phyloP scores from a whole-genome alignment of 1,140 invertebrate species.

The Drosophila sp. region DNA sequence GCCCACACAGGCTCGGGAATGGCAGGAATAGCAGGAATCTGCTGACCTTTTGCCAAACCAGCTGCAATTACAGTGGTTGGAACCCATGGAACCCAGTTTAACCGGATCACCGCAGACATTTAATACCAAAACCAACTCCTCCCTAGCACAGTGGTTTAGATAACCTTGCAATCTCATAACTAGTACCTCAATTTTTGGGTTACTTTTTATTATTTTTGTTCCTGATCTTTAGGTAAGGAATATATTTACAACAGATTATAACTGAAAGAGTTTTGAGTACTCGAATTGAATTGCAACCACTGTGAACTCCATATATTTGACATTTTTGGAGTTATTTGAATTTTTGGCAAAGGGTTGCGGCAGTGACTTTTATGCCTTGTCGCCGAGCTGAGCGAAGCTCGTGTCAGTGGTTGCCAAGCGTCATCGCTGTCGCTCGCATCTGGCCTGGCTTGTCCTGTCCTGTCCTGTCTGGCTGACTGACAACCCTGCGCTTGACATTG shows the following conservation, averaged over 20 bases:
- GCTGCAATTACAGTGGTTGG: neutral
- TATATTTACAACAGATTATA: no score
- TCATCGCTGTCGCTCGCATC: conserved; percentile 22
- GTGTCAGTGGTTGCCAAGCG: conserved; percentile 3
- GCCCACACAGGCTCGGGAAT: conserved; percentile 35
- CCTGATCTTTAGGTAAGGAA: no score
- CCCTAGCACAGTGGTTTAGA: no score
- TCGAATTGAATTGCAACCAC: neutral
- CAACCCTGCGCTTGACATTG: conserved; percentile 53
- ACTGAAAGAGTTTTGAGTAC: no score
- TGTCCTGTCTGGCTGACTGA: conserved; percentile 25
- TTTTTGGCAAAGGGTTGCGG: conserved; percentile 31
- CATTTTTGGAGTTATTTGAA: conserved; percentile 66
- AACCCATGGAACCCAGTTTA: neutral
- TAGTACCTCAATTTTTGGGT: no score
- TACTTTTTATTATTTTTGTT: no score
- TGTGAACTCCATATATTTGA: conserved; percentile 15
- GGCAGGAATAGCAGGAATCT: conserved; percentile 25
- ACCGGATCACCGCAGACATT: no score
- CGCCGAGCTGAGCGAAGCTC: conserved; percentile 13
- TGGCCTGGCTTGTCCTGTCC: conserved; percentile 10
- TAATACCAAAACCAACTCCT: no score
- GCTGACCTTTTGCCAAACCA: conserved; percentile 25
- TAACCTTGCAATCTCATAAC: no score
- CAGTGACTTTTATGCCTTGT: conserved; percentile 48